Conservation (phyloP, 2,888 invertebrate species). For the Sinotaia quadrata region DNA sequence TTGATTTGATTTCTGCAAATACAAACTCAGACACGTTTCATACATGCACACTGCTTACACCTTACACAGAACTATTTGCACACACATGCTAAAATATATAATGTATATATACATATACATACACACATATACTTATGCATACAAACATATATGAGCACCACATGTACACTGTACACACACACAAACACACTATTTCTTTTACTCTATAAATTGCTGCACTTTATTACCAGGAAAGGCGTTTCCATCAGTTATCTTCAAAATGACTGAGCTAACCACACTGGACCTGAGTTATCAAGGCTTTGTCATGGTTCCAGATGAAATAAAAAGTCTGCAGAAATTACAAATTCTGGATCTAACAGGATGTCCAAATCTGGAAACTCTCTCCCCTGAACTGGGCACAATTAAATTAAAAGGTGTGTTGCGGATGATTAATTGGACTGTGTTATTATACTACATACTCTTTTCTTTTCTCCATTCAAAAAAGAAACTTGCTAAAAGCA, state of each 20-base stretch:
- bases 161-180: no score
- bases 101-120: no score
- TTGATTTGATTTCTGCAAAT: no score
- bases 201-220: background rate
- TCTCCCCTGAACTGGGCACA: slow-evolving; percentile 49
- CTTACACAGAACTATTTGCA: no score
- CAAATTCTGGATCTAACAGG: slow-evolving; percentile 49
- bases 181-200: background rate
- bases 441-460: no score
- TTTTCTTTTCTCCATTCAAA: no score
- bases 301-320: slow-evolving; percentile 48
- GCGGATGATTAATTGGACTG: background rate
- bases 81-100: no score
- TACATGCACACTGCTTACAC: no score
- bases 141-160: no score
- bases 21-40: no score
- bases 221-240: slow-evolving; percentile 44
- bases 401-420: slow-evolving; percentile 53
- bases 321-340: slow-evolving; percentile 49
- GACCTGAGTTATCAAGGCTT: slow-evolving; percentile 60
- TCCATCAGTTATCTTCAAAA: slow-evolving; percentile 48
- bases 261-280: slow-evolving; percentile 49
- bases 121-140: no score
- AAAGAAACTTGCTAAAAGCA: no score
- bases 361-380: slow-evolving; percentile 50